Evolutionary conservation across 2,888 invertebrate species (phyloP).

Genomic region (Sepioteuthis lessoniana): DNA sequence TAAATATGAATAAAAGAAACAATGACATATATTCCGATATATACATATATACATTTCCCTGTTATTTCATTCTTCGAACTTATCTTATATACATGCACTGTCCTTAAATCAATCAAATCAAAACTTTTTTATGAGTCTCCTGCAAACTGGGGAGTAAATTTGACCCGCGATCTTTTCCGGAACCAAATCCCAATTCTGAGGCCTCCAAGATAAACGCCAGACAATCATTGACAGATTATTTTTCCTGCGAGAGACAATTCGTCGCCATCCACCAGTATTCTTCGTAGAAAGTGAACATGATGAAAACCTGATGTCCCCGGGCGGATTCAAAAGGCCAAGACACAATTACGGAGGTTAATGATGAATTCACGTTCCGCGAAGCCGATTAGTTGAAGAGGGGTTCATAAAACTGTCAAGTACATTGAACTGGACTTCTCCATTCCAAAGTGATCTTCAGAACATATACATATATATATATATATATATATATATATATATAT

Average conservation of each 20-base stretch:
- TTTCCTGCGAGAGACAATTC: neutral
- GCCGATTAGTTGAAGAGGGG: neutral
- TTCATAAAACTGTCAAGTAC: neutral
- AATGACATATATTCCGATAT: neutral
- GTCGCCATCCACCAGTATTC: neutral
- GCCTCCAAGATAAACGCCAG: neutral
- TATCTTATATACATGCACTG: neutral
- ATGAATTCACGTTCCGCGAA: neutral
- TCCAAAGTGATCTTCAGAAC: neutral
- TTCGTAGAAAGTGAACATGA: neutral
- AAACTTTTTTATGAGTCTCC: neutral
- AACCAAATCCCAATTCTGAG: neutral
- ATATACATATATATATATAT: neutral
- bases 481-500: neutral
- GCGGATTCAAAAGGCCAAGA: neutral
- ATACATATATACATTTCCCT: neutral
- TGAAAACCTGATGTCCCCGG: neutral
- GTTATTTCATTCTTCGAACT: neutral
- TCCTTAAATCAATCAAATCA: neutral
- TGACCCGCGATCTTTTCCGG: neutral
- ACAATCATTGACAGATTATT: neutral
- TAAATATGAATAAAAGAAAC: too few relatives aligned
- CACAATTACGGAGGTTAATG: conserved; percentile 7
- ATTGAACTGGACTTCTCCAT: neutral
- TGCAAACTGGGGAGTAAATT: neutral